Evolutionary conservation across 2,797 vertebrate species (phyloP).

Genomic region (Silurus lanzhouensis): DNA sequence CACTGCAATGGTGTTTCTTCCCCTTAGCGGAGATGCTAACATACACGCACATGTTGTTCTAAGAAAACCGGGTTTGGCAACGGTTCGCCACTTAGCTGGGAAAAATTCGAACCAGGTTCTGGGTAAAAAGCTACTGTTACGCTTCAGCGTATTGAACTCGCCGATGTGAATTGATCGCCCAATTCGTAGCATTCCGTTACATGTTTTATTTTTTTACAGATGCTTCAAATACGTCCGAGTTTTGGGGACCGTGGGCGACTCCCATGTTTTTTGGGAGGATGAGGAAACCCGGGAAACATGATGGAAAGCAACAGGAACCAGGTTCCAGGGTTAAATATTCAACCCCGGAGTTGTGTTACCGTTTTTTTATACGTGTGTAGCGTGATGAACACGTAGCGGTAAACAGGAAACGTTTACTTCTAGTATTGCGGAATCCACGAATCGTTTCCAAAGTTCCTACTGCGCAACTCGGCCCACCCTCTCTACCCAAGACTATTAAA

Average conservation of each 20-base stretch:
- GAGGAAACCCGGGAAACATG: background rate
- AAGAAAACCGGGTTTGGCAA: background rate
- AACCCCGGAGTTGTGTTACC: too few relatives aligned
- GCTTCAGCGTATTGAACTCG: background rate
- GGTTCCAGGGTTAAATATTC: background rate
- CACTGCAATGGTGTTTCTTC: too few relatives aligned
- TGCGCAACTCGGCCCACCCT: background rate
- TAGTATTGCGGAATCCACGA: background rate
- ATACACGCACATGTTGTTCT: background rate
- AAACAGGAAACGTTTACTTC: background rate
- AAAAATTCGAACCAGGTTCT: too few relatives aligned
- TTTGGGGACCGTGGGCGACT: too few relatives aligned
- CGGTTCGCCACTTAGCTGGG: too few relatives aligned
- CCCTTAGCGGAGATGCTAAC: background rate
- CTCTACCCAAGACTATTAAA: background rate
- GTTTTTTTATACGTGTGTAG: too few relatives aligned
- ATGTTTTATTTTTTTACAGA: too few relatives aligned
- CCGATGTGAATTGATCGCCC: background rate
- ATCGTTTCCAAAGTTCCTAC: constrained; percentile 16
- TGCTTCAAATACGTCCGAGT: too few relatives aligned
- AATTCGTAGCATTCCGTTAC: too few relatives aligned
- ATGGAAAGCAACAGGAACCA: background rate
- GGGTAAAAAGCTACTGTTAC: too few relatives aligned
- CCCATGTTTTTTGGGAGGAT: background rate
- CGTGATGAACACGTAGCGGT: background rate